A percentile compares a stretch with the other conserved stretches of the same genome.
Evolutionary conservation across 2,888 invertebrate species (phyloP).

Genomic region (Crematogaster levior): DNA sequence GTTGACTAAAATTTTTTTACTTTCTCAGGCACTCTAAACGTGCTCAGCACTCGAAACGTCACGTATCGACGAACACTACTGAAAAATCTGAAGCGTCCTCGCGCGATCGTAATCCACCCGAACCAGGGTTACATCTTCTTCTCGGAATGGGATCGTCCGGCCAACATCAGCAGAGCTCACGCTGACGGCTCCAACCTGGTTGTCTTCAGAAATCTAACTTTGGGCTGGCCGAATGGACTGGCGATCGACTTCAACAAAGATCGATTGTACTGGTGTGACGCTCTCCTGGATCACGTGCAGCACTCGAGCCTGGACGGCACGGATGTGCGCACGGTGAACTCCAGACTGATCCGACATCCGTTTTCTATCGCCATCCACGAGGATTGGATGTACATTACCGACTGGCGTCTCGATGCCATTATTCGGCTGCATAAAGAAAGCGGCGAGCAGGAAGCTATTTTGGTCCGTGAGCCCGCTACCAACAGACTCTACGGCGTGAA

Average conservation of each 20-base stretch:
- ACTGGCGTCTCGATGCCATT: conserved; percentile 98
- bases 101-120: conserved; percentile 98
- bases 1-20: background rate
- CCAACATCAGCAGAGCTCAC: conserved; percentile 97
- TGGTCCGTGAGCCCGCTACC: conserved; percentile 95
- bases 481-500: conserved; percentile 97
- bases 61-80: conserved; percentile 93
- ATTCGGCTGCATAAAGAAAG: conserved; percentile 95
- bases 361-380: conserved; percentile 96
- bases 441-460: conserved; percentile 94
- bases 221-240: conserved; percentile 99
- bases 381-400: conserved; percentile 98
- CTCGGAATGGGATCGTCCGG: conserved; percentile 98
- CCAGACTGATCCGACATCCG: conserved; percentile 94
- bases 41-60: conserved; percentile 94
- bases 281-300: conserved; percentile 97
- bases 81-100: conserved; percentile 95
- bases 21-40: conserved; percentile 90
- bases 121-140: conserved; percentile 97
- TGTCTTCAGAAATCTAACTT: conserved; percentile 95
- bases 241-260: conserved; percentile 96
- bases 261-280: conserved; percentile 99
- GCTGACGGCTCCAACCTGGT: conserved; percentile 95
- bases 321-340: conserved; percentile 96
- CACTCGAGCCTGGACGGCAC: conserved; percentile 96